These are phyloP conservation scores for Chromobotia macracanthus DNA, from an alignment of 2,797 vertebrate species.

Conservation along the genomic window DNA sequence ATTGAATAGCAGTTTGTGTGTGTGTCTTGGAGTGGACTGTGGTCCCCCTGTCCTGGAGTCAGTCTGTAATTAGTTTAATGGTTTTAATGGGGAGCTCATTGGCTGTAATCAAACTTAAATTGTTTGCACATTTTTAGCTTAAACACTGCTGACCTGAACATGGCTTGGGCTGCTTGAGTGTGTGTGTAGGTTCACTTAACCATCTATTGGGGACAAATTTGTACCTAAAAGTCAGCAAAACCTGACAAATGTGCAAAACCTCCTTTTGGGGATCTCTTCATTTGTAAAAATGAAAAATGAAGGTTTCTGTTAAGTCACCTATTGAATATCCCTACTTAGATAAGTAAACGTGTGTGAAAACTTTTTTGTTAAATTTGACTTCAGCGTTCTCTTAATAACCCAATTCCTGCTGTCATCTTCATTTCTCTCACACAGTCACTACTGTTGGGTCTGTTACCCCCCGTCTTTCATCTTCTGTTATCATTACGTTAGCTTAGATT, in stretches of 20 bases:
- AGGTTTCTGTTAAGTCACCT: too few relatives aligned
- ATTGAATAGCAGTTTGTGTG: slow-evolving; percentile 3
- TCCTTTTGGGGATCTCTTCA: too few relatives aligned
- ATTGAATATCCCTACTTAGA: too few relatives aligned
- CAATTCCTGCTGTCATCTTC: background rate
- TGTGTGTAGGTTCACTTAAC: background rate
- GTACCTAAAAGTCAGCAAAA: too few relatives aligned
- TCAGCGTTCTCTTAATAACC: background rate
- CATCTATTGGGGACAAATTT: too few relatives aligned
- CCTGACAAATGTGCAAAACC: too few relatives aligned
- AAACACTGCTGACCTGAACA: slow-evolving; percentile 28
- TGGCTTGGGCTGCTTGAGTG: background rate
- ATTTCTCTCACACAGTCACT: background rate
- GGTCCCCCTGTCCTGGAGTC: slow-evolving; percentile 33
- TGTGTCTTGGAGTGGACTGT: slow-evolving; percentile 32
- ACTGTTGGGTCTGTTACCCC: background rate
- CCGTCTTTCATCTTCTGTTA: too few relatives aligned
- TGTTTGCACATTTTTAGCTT: slow-evolving; percentile 46
- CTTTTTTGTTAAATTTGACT: background rate
- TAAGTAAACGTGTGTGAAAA: background rate
- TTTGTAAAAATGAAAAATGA: too few relatives aligned
- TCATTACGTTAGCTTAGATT: too few relatives aligned
- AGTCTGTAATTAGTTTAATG: slow-evolving; percentile 45
- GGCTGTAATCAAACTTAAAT: slow-evolving; percentile 45
- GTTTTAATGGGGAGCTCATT: slow-evolving; percentile 45